Base-by-base conservation (phyloP, 1,140 invertebrate species). In the Diabrotica virgifera region DNA sequence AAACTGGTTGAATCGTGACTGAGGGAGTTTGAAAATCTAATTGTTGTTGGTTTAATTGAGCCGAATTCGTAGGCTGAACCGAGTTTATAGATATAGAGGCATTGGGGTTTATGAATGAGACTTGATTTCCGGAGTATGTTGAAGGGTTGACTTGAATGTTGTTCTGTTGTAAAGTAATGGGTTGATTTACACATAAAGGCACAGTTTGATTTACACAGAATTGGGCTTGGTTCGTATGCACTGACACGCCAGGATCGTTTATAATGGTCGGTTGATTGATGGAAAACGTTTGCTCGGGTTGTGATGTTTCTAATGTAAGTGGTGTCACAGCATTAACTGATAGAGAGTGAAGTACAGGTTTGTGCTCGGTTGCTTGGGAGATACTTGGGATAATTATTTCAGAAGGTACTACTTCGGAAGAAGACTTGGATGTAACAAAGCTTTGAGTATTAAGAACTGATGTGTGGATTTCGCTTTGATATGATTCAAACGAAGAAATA, bases 401-500 rank as follows among this genome's bases (percentile, higher is more conserved):
- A 5, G 66, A 66, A n/a, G 68, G 38, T 9, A 72, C 63, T 36
- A 69, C 36, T 62, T 72, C 69, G 6, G 60, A 62, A 12, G 72
- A 61, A n/a, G 71, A 64, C 62, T 72, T 70, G 35, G 71, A 70
- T 7, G 69, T 63, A 40, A 74, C 71, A 63, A 67, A 70, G 64
- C 70, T 70, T 64, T 74, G 70, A 62, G 72, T 74, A 71, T 78
- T 77, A 55, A 77, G 59, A 10, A 77, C 71, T 52, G 76, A 74
- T n/a, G 74, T 75, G 46, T 78, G 74, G 12, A 77, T 70, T 70
- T 78, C 72, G 64, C 76, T 77, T 64, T 78, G 77, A 60, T 69
- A 77, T 9, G 77, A 74, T 68, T 78, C 80, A 72, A 69, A 79
- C 35, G 73, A 77, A 51, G 71, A 71, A 53, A 82, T 70, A 0